Conservation (phyloP, 2,888 invertebrate genomes). For the Apamea crenata region DNA sequence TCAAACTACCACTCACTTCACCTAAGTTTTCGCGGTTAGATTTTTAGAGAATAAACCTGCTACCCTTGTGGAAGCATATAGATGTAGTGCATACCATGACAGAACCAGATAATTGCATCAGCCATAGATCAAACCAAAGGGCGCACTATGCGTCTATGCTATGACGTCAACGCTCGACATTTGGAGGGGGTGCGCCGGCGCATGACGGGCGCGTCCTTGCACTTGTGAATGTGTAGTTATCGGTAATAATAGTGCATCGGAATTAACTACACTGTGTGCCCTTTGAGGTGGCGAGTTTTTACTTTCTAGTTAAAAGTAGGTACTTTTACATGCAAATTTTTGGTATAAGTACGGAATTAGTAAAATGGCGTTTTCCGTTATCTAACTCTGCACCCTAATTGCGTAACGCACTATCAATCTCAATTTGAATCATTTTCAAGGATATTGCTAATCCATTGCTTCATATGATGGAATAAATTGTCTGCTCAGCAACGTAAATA, state of each 20-base stretch:
- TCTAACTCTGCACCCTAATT: too few species aligned
- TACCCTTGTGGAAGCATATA: background rate
- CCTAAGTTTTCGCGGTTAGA: too few species aligned
- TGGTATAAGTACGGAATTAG: too few species aligned
- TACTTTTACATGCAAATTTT: too few species aligned
- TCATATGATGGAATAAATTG: too few species aligned
- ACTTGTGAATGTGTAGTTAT: conserved; percentile 57
- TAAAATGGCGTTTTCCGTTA: too few species aligned
- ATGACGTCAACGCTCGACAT: conserved; percentile 51
- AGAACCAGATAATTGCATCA: background rate
- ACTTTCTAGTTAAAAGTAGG: background rate
- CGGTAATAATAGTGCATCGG: conserved; percentile 49
- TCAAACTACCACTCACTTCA: too few species aligned
- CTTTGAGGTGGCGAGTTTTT: conserved; percentile 18
- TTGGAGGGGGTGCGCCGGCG: conserved; percentile 69
- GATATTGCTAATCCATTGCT: too few species aligned
- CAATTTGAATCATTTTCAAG: too few species aligned
- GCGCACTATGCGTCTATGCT: conserved; percentile 33
- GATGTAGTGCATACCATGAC: background rate
- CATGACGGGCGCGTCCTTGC: conserved; percentile 71
- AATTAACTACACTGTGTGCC: conserved; percentile 30
- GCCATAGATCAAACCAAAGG: conserved; percentile 6
- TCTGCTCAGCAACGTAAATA: too few species aligned
- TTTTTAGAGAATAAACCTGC: too few species aligned
- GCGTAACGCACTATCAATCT: too few species aligned